A percentile compares a stretch with the other conserved stretches of the same genome.
These are phyloP conservation scores for Clistopyga incitator DNA, from an alignment of 2,888 invertebrate genomes.

Conservation along the genomic window DNA sequence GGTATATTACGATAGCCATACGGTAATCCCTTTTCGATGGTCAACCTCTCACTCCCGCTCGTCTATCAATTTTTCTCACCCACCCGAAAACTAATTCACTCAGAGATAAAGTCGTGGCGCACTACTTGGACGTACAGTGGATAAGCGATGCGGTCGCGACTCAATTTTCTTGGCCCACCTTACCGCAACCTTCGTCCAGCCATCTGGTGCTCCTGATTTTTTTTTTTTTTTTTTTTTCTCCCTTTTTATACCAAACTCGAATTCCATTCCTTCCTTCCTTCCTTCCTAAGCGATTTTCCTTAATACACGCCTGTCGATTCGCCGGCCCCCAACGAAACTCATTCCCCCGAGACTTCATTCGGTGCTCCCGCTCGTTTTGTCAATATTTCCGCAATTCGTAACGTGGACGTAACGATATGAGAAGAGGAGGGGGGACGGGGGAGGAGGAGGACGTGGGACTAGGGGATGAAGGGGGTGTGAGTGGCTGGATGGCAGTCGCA, in stretches of 20 bases:
- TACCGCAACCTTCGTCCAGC: slow-evolving; percentile 56
- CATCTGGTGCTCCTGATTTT: slow-evolving; percentile 70
- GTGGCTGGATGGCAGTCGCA: slow-evolving; percentile 34
- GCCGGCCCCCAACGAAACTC: slow-evolving; percentile 38
- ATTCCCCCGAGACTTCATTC: slow-evolving; percentile 54
- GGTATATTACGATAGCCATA: neutral
- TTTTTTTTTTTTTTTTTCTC: slow-evolving; percentile 34
- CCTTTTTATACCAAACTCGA: slow-evolving; percentile 12
- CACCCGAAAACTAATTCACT: slow-evolving; percentile 34
- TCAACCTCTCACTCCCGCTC: neutral
- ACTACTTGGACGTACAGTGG: slow-evolving; percentile 27
- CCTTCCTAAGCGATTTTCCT: slow-evolving; percentile 53
- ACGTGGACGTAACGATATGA: slow-evolving; percentile 64
- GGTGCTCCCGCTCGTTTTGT: slow-evolving; percentile 61
- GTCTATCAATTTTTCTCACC: slow-evolving; percentile 24
- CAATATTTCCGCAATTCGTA: slow-evolving; percentile 72
- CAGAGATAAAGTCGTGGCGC: neutral
- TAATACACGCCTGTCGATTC: slow-evolving; percentile 57
- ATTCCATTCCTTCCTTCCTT: slow-evolving; percentile 31
- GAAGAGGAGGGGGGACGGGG: slow-evolving; percentile 37
- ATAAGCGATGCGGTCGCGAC: slow-evolving; percentile 47
- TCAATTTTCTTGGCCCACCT: slow-evolving; percentile 67
- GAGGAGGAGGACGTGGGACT: too few species aligned
- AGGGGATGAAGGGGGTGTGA: slow-evolving; percentile 45
- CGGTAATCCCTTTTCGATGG: slow-evolving; percentile 36